phyloP scores from a whole-genome alignment of 2,797 vertebrate genomes.

The Polyboroides typus region DNA sequence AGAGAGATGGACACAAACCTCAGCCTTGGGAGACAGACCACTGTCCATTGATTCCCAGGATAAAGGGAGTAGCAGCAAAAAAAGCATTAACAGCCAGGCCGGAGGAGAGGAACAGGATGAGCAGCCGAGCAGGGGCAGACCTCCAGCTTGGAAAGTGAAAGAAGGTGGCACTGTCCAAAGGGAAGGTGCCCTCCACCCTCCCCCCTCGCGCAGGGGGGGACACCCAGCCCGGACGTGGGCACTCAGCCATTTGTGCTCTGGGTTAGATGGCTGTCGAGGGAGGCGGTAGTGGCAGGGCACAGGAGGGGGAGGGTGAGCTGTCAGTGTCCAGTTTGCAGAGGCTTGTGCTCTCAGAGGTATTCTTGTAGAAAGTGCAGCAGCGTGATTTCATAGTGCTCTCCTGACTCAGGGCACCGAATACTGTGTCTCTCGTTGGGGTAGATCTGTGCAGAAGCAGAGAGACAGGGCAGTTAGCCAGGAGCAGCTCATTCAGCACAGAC shows the following conservation, averaged over 20 bases:
- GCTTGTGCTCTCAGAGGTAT: conserved; percentile 87
- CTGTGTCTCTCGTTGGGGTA: conserved; percentile 98
- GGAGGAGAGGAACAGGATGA: conserved; percentile 36
- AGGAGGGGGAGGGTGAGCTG: conserved; percentile 10
- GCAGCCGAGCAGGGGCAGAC: conserved; percentile 13
- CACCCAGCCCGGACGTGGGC: background rate
- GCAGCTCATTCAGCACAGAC: background rate
- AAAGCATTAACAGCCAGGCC: conserved; percentile 46
- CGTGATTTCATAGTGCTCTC: conserved; percentile 99
- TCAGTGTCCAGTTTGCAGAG: conserved; percentile 41
- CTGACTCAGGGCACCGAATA: conserved; percentile 97
- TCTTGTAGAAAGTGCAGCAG: conserved; percentile 99
- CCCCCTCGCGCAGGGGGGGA: background rate
- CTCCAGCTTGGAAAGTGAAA: conserved; percentile 24
- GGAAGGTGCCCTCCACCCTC: background rate
- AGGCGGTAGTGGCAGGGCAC: background rate
- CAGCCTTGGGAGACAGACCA: conserved; percentile 1
- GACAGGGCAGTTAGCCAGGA: background rate
- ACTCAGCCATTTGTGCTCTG: conserved; percentile 50
- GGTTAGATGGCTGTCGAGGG: background rate
- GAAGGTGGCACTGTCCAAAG: conserved; percentile 41
- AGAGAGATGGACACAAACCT: conserved; percentile 13
- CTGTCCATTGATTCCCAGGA: conserved; percentile 54
- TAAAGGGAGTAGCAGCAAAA: conserved; percentile 68
- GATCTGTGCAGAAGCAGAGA: conserved; percentile 77